Evolutionary conservation across 2,797 vertebrate species (phyloP).

Genomic region (Sebastes oblongus): DNA sequence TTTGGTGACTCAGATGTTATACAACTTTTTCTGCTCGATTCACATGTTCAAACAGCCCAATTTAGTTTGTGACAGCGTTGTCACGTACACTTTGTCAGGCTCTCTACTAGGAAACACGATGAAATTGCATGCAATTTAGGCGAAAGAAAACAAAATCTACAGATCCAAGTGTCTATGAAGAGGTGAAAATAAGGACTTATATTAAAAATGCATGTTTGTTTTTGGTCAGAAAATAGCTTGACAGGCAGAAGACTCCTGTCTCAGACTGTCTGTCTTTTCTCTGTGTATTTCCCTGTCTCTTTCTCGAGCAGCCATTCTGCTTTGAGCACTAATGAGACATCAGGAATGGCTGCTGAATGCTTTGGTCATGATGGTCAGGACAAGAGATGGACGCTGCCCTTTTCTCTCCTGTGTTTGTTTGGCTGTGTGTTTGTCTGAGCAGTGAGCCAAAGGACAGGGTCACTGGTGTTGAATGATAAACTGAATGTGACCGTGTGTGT

Average conservation of each 20-base stretch:
- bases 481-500: background rate
- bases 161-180: background rate
- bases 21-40: slow-evolving; percentile 19
- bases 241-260: background rate
- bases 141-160: too few species aligned
- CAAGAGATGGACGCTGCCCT: slow-evolving; percentile 45
- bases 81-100: background rate
- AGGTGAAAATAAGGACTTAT: background rate
- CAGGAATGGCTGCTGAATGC: background rate
- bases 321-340: slow-evolving; percentile 30
- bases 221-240: slow-evolving; percentile 20
- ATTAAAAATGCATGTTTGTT: slow-evolving; percentile 12
- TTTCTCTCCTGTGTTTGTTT: slow-evolving; percentile 41
- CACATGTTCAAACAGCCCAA: background rate
- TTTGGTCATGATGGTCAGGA: slow-evolving; percentile 20
- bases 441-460: slow-evolving; percentile 32
- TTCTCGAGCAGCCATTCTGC: slow-evolving; percentile 1
- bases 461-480: slow-evolving; percentile 20
- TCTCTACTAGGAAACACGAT: background rate
- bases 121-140: background rate
- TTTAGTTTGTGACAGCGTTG: background rate
- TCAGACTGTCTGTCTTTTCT: background rate
- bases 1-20: slow-evolving; percentile 34
- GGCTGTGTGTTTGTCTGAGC: slow-evolving; percentile 35
- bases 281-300: background rate